Evolutionary conservation across 2,797 vertebrate genomes (phyloP), one percentile per base, ranked within the genome.

Genomic region (Threskiornis aethiopicus): DNA sequence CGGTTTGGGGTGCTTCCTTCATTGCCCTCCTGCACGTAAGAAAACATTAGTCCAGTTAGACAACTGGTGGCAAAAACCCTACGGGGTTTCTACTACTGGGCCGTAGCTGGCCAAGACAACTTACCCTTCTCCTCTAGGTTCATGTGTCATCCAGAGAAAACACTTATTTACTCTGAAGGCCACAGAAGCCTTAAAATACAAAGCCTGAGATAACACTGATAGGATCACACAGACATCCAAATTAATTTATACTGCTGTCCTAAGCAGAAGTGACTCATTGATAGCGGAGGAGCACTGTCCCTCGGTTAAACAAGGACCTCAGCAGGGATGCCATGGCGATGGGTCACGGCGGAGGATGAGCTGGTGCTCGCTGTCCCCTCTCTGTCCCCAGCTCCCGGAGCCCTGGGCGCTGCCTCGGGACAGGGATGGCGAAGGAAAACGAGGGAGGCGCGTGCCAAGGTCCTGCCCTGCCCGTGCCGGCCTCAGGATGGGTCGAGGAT

Each of bases 171-270:
- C 96, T 93, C 90, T 95, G 95, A 97, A 97, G 75, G 89, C 67
- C 79, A 12, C 52, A 51, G 71, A 29, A 87, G 85, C 84, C 93
- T 89, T 58, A 70, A 85, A 96, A 94, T 61, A 37, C 93, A 69
- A 51, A 67, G 35, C 52, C 69, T 4, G 13, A 31, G 59, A 84
- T 84, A 95, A 89, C 89, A 26, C 92, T 81, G 91, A 97, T 66
- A 78, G 65, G 89, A 96, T 96, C 71, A 24, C 88, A 69, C 94
- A 96, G 94, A 94, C 92, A 92, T 98, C 97, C 91, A 73, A 31
- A 75, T 25, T 54, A 49, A 96, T 97, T 96, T 95, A 35, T 49
- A 55, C 61, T 18, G 5, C 58, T 15, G 84, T 39, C 86, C 95
- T 91, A 65, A 95, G 76, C 77, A 24, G 67, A 79, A 95, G 76